These are phyloP conservation scores for Cylloceria caligata DNA, from an alignment of 2,888 invertebrate genomes.

Conservation along the genomic window DNA sequence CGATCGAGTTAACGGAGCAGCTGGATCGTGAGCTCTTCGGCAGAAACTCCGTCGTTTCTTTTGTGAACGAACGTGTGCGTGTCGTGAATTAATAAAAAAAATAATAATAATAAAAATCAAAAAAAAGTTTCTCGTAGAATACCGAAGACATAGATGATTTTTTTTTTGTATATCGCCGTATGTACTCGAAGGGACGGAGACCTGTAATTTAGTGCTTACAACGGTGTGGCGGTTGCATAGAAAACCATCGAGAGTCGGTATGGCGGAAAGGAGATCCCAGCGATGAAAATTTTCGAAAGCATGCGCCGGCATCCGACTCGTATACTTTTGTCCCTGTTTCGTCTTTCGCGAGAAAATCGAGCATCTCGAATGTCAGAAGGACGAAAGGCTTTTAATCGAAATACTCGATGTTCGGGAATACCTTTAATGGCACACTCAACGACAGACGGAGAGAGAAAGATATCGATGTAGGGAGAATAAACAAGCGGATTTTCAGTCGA, in stretches of 20 bases:
- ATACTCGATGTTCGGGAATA: slow-evolving; percentile 65
- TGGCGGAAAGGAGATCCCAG: slow-evolving; percentile 30
- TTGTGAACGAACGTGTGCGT: slow-evolving; percentile 16
- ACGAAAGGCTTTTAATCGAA: slow-evolving; percentile 45
- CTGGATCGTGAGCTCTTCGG: slow-evolving; percentile 37
- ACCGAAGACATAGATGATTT: neutral
- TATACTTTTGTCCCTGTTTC: slow-evolving; percentile 34
- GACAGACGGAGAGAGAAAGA: neutral
- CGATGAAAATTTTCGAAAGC: slow-evolving; percentile 64
- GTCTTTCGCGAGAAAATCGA: slow-evolving; percentile 38
- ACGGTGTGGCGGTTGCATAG: slow-evolving; percentile 61
- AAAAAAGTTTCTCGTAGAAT: slow-evolving; percentile 1
- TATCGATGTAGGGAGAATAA: slow-evolving; percentile 22
- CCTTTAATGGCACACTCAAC: slow-evolving; percentile 69
- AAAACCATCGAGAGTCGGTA: neutral
- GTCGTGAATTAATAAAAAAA: neutral
- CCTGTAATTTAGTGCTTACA: slow-evolving; percentile 82
- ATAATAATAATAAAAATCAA: no score
- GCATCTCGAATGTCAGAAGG: slow-evolving; percentile 70
- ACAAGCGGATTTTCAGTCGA: neutral
- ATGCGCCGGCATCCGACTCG: slow-evolving; percentile 69
- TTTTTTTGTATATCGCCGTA: slow-evolving; percentile 68
- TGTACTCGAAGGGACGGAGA: slow-evolving; percentile 73
- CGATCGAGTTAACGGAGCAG: slow-evolving; percentile 23
- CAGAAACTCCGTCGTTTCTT: no score